A percentile compares a stretch with the other conserved stretches of the same genome.
phyloP scores from a whole-genome alignment of 2,888 invertebrate genomes.

The Oegoconia quadripuncta region DNA sequence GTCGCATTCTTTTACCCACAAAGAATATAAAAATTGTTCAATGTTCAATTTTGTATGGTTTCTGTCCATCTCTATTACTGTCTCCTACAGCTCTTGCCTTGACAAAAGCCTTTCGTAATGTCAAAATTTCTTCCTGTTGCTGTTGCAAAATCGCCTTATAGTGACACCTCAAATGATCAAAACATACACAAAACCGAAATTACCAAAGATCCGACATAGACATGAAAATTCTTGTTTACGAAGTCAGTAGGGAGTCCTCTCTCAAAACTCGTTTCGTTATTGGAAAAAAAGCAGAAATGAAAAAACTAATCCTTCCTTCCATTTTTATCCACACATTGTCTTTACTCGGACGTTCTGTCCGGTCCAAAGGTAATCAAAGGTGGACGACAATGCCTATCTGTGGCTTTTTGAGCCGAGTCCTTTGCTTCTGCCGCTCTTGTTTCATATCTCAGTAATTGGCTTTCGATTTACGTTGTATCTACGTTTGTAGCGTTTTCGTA shows the following conservation, averaged over 20 bases:
- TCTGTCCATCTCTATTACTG: no score
- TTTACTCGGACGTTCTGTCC: constrained; percentile 28
- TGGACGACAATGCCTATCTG: constrained; percentile 65
- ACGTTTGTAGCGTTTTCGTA: constrained; percentile 13
- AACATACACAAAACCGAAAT: no score
- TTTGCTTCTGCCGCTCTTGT: constrained; percentile 46
- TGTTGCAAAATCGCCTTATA: no score
- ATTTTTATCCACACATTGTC: constrained; percentile 43
- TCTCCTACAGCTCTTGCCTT: no score
- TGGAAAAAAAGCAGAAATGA: constrained; percentile 18
- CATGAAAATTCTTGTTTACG: no score
- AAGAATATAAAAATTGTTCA: no score
- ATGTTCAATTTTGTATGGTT: no score
- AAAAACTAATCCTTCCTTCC: constrained; percentile 38
- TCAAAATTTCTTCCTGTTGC: no score
- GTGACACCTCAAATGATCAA: no score
- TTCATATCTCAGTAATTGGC: constrained; percentile 67
- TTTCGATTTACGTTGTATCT: constrained; percentile 54
- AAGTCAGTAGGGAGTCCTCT: no score
- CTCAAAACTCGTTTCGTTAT: constrained; percentile 19
- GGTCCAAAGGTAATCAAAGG: constrained; percentile 68
- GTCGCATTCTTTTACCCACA: constrained; percentile 34
- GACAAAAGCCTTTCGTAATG: no score
- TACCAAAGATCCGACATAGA: no score
- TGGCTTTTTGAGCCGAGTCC: constrained; percentile 58